Conservation (phyloP, 2,113 vertebrate species). For the Dasyornis broadbenti region DNA sequence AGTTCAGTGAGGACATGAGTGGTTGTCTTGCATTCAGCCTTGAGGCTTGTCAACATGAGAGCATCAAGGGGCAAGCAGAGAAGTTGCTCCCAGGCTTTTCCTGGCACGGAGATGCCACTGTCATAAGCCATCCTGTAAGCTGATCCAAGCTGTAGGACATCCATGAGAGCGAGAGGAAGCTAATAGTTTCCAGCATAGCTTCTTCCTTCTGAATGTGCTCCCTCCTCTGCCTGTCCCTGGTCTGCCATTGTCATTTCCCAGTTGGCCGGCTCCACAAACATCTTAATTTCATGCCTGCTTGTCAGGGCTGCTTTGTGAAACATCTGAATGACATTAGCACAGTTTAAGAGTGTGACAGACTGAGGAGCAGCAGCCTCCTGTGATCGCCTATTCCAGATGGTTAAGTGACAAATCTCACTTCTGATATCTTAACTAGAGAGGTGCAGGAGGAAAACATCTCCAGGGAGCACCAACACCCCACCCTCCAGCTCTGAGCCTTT, state of each 20-base stretch:
- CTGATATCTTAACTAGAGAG: constrained; percentile 59
- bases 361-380: constrained; percentile 56
- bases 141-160: background rate
- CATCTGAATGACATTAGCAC: constrained; percentile 65
- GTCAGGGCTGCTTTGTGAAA: constrained; percentile 61
- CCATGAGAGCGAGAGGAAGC: background rate
- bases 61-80: background rate
- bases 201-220: background rate
- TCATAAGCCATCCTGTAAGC: background rate
- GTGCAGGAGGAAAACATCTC: background rate
- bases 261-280: constrained; percentile 27
- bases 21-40: background rate
- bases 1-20: background rate
- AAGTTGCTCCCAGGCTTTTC: background rate
- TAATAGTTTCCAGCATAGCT: background rate
- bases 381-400: constrained; percentile 59
- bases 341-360: constrained; percentile 59
- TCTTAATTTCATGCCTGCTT: constrained; percentile 68
- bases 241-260: constrained; percentile 32
- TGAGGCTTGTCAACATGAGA: background rate
- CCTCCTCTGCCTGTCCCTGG: background rate
- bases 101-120: background rate
- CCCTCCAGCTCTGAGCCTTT: background rate
- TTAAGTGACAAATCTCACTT: constrained; percentile 63
- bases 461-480: background rate